Conservation (phyloP, 1,140 invertebrate genomes). For the Scaptomyza montana region DNA sequence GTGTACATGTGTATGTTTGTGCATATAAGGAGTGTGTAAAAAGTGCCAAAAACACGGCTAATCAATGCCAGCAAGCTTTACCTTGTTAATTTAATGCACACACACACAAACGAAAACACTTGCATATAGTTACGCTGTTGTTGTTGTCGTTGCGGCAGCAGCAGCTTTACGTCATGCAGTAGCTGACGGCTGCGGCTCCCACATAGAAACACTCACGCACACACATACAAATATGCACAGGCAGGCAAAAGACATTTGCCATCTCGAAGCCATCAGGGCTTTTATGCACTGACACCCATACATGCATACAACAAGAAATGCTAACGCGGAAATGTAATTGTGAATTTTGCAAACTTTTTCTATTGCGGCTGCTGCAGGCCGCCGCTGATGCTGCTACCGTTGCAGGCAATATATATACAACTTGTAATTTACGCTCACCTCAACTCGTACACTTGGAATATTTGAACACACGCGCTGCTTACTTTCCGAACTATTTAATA, state of each 20-base stretch:
- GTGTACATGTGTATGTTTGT: conserved; percentile 20
- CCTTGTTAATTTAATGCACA: conserved; percentile 61
- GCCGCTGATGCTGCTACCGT: conserved; percentile 1
- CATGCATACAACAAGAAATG: conserved; percentile 14
- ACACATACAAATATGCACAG: conserved; percentile 32
- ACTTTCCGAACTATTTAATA: conserved; percentile 42
- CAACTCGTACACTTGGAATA: conserved; percentile 22
- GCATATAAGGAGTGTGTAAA: conserved; percentile 41
- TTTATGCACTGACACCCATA: conserved; percentile 33
- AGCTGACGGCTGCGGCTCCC: conserved; percentile 55
- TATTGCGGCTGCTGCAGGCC: background rate
- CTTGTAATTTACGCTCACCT: conserved; percentile 54
- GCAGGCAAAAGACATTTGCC: conserved; percentile 27
- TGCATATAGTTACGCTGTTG: conserved; percentile 39
- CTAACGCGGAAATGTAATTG: conserved; percentile 70
- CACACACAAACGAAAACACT: conserved; percentile 18
- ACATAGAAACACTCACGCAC: conserved; percentile 58
- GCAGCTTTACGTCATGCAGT: conserved; percentile 74
- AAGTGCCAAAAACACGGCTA: conserved; percentile 55
- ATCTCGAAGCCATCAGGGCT: conserved; percentile 11
- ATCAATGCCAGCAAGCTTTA: conserved; percentile 66
- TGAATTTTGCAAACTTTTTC: conserved; percentile 61
- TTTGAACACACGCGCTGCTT: conserved; percentile 41
- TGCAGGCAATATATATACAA: conserved; percentile 20
- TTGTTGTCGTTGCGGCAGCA: conserved; percentile 32